Evolutionary conservation across 2,888 invertebrate species (phyloP), one percentile per base, ranked within the genome.

Genomic region (Ypsolopha scabrella): DNA sequence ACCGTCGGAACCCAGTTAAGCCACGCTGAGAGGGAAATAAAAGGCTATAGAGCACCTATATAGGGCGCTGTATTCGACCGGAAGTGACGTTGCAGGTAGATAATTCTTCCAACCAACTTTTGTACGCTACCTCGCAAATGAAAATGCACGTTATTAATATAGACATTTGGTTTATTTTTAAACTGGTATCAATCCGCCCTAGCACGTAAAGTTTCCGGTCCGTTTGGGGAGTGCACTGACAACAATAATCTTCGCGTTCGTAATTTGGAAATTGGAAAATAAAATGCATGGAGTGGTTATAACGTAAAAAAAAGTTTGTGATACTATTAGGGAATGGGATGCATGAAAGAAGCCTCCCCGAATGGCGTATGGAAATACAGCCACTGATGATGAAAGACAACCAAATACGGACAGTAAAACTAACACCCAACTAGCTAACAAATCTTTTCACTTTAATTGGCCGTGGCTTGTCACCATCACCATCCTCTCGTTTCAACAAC

Each of bases 41-140:
- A 56, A 58, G 57, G 58, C 55, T 24, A 24, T 24, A 24, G 24
- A 24, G 24, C n/a, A n/a, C n/a, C n/a, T 24, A 24, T 24, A 57
- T 59, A 51, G 61, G 57, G 57, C 61, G 57, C 41, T 62, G 57
- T 61, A 63, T 60, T 55, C 64, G 64, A 63, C 66, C 76, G 80
- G 79, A 80, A 81, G 78, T 81, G 81, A 81, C 81, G 79, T 68
- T 71, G 80, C 81, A 80, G 80, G 75, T 76, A 80, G 78, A 77
- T 79, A 79, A 78, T 79, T 75, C 70, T 70, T 61, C 67, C 61
- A 68, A 67, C 65, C 59, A 70, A 36, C 48, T 48, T 33, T 37
- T 37, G 1, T 33, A 41, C 13, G 24, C 41, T 24, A 7, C 41
- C 7, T 6, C 7, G 7, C 39, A 34, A 13, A 9, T 37, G 37